These are phyloP conservation scores for Brachionichthys hirsutus DNA, from an alignment of 2,113 vertebrate species.

Conservation along the genomic window DNA sequence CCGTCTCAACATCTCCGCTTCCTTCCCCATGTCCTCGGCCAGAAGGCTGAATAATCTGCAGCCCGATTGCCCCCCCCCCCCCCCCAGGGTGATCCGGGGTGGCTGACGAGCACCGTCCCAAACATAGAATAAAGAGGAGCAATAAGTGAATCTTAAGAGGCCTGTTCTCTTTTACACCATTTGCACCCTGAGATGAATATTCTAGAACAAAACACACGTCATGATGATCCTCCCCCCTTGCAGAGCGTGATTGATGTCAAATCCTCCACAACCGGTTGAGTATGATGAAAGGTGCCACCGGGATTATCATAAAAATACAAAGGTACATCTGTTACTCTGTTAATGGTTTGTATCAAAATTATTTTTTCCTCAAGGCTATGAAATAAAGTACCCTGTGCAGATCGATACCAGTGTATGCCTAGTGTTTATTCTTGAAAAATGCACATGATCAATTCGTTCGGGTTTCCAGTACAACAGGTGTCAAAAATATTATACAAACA, in stretches of 20 bases:
- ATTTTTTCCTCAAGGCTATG: conserved; percentile 63
- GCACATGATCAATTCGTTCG: conserved; percentile 73
- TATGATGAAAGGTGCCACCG: conserved; percentile 65
- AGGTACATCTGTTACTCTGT: conserved; percentile 71
- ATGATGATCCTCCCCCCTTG: conserved; percentile 41
- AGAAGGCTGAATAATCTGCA: conserved; percentile 58
- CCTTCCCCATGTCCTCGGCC: conserved; percentile 20
- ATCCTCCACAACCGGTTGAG: conserved; percentile 72
- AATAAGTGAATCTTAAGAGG: conserved; percentile 63
- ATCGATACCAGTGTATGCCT: conserved; percentile 77
- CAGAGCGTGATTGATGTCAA: conserved; percentile 66
- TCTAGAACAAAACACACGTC: conserved; percentile 73
- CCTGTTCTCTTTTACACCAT: conserved; percentile 72
- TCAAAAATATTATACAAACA: conserved; percentile 85
- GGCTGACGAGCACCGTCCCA: conserved; percentile 52
- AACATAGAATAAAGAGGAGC: conserved; percentile 56
- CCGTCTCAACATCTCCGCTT: conserved; percentile 48
- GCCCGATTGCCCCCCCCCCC: conserved; percentile 53
- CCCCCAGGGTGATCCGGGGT: conserved; percentile 28
- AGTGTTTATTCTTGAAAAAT: conserved; percentile 74
- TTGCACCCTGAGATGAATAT: conserved; percentile 82
- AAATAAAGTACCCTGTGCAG: conserved; percentile 83
- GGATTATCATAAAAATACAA: conserved; percentile 82
- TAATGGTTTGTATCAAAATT: conserved; percentile 79
- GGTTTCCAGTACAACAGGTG: conserved; percentile 83